phyloP scores from a whole-genome alignment of 2,888 invertebrate genomes.

The Macaria notata region DNA sequence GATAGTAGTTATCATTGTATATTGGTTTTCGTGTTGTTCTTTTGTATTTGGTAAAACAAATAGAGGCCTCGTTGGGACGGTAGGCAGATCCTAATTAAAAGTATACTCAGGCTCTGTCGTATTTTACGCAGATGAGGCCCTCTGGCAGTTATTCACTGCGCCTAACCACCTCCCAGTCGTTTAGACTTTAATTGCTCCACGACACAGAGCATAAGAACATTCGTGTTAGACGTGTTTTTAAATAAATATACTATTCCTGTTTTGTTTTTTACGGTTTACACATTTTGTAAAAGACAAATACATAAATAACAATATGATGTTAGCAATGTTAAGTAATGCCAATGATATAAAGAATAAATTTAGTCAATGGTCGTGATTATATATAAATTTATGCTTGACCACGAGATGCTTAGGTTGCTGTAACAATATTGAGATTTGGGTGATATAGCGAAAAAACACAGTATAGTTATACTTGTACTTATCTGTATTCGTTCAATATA shows the following conservation, averaged over 20 bases:
- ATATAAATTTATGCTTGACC: no score
- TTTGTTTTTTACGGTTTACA: background rate
- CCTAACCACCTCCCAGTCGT: slow-evolving; percentile 65
- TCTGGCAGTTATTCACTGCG: slow-evolving; percentile 62
- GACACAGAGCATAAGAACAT: slow-evolving; percentile 18
- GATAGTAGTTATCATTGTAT: slow-evolving; percentile 59
- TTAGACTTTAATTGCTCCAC: slow-evolving; percentile 56
- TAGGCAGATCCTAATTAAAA: slow-evolving; percentile 76
- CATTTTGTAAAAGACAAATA: background rate
- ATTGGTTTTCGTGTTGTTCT: slow-evolving; percentile 54
- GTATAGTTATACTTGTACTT: background rate
- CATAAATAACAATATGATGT: no score
- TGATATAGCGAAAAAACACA: no score
- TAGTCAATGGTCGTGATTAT: no score
- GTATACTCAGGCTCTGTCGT: slow-evolving; percentile 67
- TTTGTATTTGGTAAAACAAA: slow-evolving; percentile 71
- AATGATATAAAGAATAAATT: no score
- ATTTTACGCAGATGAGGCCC: slow-evolving; percentile 66
- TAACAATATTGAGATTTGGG: no score
- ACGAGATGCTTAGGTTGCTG: no score
- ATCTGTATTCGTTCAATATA: no score
- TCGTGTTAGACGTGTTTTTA: background rate
- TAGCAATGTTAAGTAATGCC: no score
- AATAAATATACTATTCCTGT: background rate
- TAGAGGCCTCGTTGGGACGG: slow-evolving; percentile 65